These are phyloP conservation scores for honey bee (Apis mellifera) DNA, from an alignment of 1,140 invertebrate genomes.

Conservation along the genomic window Amel_HAv3.1 CM009933.2:9244501-9245000, in stretches of 20 bases:
- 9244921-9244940: too few species aligned
- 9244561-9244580: background rate
- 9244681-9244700: too few species aligned
- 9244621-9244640: constrained; percentile 15
- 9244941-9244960: too few species aligned
- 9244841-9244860: background rate
- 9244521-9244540: constrained; percentile 22
- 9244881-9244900: too few species aligned
- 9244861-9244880: background rate
- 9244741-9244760: background rate
- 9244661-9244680: background rate
- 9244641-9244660: background rate
- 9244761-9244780: background rate
- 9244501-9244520: background rate
- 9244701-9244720: background rate
- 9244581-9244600: background rate
- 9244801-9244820: background rate
- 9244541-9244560: background rate
- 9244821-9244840: background rate
- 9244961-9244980: too few species aligned
- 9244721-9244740: too few species aligned
- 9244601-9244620: constrained; percentile 12
- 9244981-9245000: too few species aligned
- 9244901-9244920: too few species aligned
- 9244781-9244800: background rate